Conservation (phyloP, 2,888 invertebrate genomes). For the Leptinotarsa tumamoca region DNA sequence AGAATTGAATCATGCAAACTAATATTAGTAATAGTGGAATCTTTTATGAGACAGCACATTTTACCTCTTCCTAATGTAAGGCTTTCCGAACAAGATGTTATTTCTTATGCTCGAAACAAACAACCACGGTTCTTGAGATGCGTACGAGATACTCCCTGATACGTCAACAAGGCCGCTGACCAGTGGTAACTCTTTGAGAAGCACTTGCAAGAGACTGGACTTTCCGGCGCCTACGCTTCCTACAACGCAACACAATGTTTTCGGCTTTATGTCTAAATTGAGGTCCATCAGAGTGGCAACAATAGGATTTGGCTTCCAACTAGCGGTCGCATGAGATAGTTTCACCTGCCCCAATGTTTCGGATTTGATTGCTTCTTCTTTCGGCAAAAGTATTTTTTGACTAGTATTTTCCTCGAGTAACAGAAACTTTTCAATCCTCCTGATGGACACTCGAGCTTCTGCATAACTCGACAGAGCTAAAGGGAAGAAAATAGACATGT, state of each 20-base stretch:
- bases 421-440: constrained; percentile 56
- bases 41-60: constrained; percentile 6
- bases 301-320: constrained; percentile 58
- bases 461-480: constrained; percentile 54
- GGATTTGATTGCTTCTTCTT: constrained; percentile 29
- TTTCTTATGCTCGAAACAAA: constrained; percentile 79
- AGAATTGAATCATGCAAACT: constrained; percentile 1
- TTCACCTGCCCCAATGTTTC: constrained; percentile 39
- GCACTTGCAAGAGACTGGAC: constrained; percentile 75
- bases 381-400: constrained; percentile 17
- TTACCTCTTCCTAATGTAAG: constrained; percentile 70
- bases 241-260: constrained; percentile 69
- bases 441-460: constrained; percentile 57
- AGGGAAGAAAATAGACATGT: constrained; percentile 57
- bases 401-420: constrained; percentile 51
- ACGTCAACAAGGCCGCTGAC: constrained; percentile 73
- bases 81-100: constrained; percentile 84
- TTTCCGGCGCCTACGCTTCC: constrained; percentile 77
- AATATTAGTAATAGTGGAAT: background rate
- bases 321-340: constrained; percentile 52
- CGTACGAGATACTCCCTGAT: constrained; percentile 76
- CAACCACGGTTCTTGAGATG: constrained; percentile 86
- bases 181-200: constrained; percentile 79
- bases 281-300: constrained; percentile 66
- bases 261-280: constrained; percentile 67